Conservation (phyloP, 2,113 vertebrate genomes). For the Ptychochromis oligacanthus region DNA sequence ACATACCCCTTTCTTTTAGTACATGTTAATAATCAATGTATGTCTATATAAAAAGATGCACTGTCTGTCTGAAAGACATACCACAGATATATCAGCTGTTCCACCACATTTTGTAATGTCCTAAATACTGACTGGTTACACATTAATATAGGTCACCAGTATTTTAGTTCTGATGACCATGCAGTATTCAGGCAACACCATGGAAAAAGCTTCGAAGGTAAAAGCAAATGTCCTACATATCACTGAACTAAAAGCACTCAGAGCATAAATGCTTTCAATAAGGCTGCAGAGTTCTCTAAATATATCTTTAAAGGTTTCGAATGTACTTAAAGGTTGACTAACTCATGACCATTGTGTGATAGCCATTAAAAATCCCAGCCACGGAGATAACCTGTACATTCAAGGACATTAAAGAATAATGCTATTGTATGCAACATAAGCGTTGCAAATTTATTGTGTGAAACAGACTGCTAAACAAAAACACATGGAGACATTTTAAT, state of each 20-base stretch:
- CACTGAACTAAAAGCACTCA: conserved; percentile 25
- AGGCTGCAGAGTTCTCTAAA: neutral
- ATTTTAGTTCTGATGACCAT: neutral
- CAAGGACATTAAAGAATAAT: neutral
- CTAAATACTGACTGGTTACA: neutral
- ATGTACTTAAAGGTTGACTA: neutral
- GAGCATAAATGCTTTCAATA: neutral
- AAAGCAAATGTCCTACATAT: conserved; percentile 26
- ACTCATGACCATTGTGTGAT: neutral
- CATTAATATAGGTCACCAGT: neutral
- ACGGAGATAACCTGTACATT: neutral
- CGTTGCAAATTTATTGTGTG: neutral
- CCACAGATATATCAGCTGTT: accelerated
- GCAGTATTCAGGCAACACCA: neutral
- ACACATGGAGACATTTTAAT: neutral
- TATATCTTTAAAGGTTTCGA: conserved; percentile 3
- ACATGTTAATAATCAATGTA: neutral
- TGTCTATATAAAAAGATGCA: neutral
- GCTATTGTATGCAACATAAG: neutral
- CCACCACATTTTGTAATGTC: neutral
- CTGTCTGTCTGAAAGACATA: neutral
- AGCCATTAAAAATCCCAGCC: neutral
- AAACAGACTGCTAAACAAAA: neutral
- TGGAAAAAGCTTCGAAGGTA: conserved; percentile 18
- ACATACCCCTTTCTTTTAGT: neutral